A percentile compares a stretch with the other conserved stretches of the same genome.
Evolutionary conservation across 2,113 vertebrate genomes (phyloP).

Genomic region (Erythrocercus mccallii): DNA sequence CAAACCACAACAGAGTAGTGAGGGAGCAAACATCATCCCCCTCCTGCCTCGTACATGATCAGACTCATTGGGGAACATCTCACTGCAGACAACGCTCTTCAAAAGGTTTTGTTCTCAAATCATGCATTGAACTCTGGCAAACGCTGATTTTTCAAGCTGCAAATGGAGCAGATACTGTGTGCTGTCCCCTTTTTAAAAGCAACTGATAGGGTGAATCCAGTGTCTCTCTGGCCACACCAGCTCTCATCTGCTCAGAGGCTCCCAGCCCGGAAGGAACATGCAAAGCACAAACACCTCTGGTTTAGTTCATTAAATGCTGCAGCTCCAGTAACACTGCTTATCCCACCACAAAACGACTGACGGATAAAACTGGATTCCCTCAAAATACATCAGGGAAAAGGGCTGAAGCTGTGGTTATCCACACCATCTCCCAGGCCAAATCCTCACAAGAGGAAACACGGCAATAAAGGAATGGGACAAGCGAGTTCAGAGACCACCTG

Average conservation of each 20-base stretch:
- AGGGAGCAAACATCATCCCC: neutral
- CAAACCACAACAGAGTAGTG: conserved; percentile 30
- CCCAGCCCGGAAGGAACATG: neutral
- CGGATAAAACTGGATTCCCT: neutral
- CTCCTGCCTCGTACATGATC: neutral
- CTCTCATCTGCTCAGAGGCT: neutral
- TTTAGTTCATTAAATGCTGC: neutral
- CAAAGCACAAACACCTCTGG: neutral
- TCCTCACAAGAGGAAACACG: neutral
- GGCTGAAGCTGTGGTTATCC: neutral
- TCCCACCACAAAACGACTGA: neutral
- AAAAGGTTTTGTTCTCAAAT: neutral
- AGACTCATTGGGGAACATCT: neutral
- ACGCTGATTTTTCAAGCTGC: neutral
- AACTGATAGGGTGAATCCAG: neutral
- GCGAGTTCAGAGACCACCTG: neutral
- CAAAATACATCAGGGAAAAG: neutral
- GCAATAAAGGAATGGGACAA: neutral
- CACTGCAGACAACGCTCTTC: neutral
- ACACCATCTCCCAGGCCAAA: neutral
- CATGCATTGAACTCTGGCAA: neutral
- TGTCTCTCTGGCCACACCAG: neutral
- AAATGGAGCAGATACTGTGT: neutral
- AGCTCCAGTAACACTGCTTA: neutral
- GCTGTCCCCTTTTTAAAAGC: neutral